A percentile compares a stretch with the other conserved stretches of the same genome.
Evolutionary conservation across 2,113 vertebrate species (phyloP).

Genomic region (Pyxicephalus adspersus): DNA sequence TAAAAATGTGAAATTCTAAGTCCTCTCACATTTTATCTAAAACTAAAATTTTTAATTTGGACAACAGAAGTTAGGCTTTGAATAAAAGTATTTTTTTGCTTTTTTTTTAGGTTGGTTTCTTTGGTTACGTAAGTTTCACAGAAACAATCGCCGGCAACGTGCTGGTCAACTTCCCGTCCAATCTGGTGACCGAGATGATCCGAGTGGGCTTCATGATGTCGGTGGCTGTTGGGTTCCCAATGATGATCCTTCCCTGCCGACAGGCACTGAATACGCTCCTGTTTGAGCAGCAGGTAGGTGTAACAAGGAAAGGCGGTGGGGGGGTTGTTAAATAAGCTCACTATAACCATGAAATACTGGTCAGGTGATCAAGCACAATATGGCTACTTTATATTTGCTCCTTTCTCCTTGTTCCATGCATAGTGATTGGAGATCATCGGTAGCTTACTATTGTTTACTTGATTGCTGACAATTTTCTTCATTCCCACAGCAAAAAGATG

Average conservation of each 20-base stretch:
- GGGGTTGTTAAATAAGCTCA: too few relatives aligned
- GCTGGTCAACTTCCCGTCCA: constrained; percentile 96
- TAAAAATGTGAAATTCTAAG: too few relatives aligned
- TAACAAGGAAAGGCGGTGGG: not conserved
- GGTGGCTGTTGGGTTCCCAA: constrained; percentile 93
- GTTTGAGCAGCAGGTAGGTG: constrained; percentile 93
- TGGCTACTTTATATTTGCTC: too few relatives aligned
- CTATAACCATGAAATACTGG: too few relatives aligned
- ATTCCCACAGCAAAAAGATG: constrained; percentile 87
- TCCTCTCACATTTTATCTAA: too few relatives aligned
- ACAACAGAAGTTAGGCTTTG: not conserved
- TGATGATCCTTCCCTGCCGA: constrained; percentile 97
- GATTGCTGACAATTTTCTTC: not conserved
- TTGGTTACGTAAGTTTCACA: constrained; percentile 95
- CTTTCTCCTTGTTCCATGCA: too few relatives aligned
- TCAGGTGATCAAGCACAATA: too few relatives aligned
- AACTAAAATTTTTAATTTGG: not conserved
- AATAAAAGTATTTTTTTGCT: not conserved
- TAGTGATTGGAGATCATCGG: too few relatives aligned
- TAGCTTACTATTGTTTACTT: too few relatives aligned
- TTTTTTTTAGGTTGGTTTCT: constrained; percentile 87
- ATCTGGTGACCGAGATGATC: constrained; percentile 94
- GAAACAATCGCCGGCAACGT: constrained; percentile 93
- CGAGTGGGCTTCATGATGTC: constrained; percentile 97
- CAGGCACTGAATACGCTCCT: constrained; percentile 97